These are phyloP conservation scores for Drosophila parthenogenetica DNA, from an alignment of 2,888 invertebrate species.

Conservation along the genomic window DNA sequence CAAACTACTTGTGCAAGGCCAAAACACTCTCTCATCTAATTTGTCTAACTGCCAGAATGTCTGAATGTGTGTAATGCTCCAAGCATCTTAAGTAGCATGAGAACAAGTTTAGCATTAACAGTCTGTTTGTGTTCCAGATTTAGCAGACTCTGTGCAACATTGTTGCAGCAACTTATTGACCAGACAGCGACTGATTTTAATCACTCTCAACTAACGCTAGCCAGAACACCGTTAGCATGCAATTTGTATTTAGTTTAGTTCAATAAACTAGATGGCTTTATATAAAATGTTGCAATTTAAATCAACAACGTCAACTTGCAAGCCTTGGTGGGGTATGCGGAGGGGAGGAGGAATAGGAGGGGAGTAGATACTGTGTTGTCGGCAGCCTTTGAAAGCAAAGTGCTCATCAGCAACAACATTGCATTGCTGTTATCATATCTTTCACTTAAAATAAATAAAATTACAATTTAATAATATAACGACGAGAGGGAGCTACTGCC, in stretches of 20 bases:
- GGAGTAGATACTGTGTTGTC: slow-evolving; percentile 28
- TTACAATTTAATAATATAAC: slow-evolving; percentile 79
- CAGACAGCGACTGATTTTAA: slow-evolving; percentile 24
- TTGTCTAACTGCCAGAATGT: background rate
- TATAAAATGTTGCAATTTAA: slow-evolving; percentile 57
- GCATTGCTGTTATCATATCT: slow-evolving; percentile 73
- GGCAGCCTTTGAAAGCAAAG: slow-evolving; percentile 68
- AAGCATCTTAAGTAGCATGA: slow-evolving; percentile 25
- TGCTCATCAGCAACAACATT: slow-evolving; percentile 62
- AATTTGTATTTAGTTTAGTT: slow-evolving; percentile 63
- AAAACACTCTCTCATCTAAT: slow-evolving; percentile 15
- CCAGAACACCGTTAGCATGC: slow-evolving; percentile 49
- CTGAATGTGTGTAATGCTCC: slow-evolving; percentile 18
- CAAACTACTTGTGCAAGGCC: slow-evolving; percentile 39
- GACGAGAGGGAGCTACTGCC: slow-evolving; percentile 15
- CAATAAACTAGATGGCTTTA: slow-evolving; percentile 71
- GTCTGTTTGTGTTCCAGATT: slow-evolving; percentile 70
- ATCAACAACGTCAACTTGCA: slow-evolving; percentile 30
- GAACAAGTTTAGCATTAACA: slow-evolving; percentile 38
- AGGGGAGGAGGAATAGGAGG: background rate
- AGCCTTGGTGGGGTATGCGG: background rate
- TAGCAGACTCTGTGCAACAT: slow-evolving; percentile 62
- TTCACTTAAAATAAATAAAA: slow-evolving; percentile 80
- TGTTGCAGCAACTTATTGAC: slow-evolving; percentile 71
- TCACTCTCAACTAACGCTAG: slow-evolving; percentile 10